Base-by-base conservation (phyloP, 2,113 vertebrate genomes). In the Trochalopteron elliotii region DNA sequence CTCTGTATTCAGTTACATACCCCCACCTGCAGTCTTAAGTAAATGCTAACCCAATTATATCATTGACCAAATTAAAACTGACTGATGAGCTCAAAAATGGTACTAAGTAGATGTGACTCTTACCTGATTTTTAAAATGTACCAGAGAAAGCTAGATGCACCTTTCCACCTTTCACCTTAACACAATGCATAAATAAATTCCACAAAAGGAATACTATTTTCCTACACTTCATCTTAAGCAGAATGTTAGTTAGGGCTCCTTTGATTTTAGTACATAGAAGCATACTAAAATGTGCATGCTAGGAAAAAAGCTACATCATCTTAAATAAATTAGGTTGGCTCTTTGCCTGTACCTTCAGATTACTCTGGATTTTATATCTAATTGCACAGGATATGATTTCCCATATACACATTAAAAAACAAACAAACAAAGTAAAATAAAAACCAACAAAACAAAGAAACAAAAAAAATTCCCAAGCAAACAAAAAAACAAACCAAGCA, bases 1-100 rank as follows among this genome's bases (percentile, higher is more conserved):
- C 0, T 23, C 15, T 59, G 42, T 40, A 55, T 78, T 67, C 50
- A 50, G 33, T 37, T 35, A 71, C 24, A 65, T 45, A 53, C 3
- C 15, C 12, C 3, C 16, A 85, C 12, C 25, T 78, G 16, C 16
- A 76, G 12, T 47, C 44, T 80, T 76, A 81, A 53, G 7, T 30
- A 83, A 94, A 82, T 39, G 21, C 6, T 87, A 68, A 71, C 15
- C n/a, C 21, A 90, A 3, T 80, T 89, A n/a, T 27, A 53, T 7
- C 10, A 80, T 60, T 89, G 50, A 83, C 50, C 83, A 80, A 92
- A 90, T 89, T 89, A 91, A 89, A 77, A 81, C 39, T 92, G 70
- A 52, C 74, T 88, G 42, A 88, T 33, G 23, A 69, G 7, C 24
- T 83, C 31, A 90, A 79, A 52, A 86, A 45, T 49, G 15, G 4